A percentile compares a stretch with the other conserved stretches of the same genome.
These are phyloP conservation scores for Sinella curviseta DNA, from an alignment of 1,140 invertebrate genomes.

Conservation along the genomic window DNA sequence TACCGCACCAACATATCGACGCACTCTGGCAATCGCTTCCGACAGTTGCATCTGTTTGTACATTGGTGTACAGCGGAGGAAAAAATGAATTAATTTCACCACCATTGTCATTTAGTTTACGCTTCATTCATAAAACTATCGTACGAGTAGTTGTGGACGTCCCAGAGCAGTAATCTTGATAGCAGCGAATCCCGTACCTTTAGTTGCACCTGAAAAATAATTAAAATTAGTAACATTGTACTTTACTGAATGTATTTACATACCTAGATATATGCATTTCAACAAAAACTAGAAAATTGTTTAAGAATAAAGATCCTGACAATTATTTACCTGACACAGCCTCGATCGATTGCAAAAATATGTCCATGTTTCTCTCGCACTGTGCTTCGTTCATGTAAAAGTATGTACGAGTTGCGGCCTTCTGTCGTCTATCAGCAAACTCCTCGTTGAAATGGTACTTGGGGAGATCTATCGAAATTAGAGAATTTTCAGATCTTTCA, in stretches of 20 bases:
- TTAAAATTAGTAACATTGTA: too few relatives aligned
- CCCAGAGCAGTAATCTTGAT: slow-evolving; percentile 97
- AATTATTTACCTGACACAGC: slow-evolving; percentile 88
- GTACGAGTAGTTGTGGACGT: slow-evolving; percentile 82
- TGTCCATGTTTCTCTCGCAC: slow-evolving; percentile 96
- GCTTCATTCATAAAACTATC: too few relatives aligned
- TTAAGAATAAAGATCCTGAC: too few relatives aligned
- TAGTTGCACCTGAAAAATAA: too few relatives aligned
- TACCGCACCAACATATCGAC: slow-evolving; percentile 87
- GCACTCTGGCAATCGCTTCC: slow-evolving; percentile 93
- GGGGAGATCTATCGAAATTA: too few relatives aligned
- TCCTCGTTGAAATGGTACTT: slow-evolving; percentile 55
- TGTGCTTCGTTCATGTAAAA: slow-evolving; percentile 97
- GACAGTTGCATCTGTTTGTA: slow-evolving; percentile 89
- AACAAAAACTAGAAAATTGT: not conserved
- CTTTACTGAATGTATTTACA: not conserved
- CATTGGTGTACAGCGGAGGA: too few relatives aligned
- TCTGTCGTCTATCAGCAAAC: slow-evolving; percentile 90
- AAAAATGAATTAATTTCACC: slow-evolving; percentile 22
- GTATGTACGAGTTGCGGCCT: slow-evolving; percentile 92
- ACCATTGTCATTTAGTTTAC: slow-evolving; percentile 62
- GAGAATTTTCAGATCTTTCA: too few relatives aligned
- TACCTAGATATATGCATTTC: not conserved
- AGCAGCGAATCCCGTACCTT: slow-evolving; percentile 91
- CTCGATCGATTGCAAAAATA: slow-evolving; percentile 90